Base-by-base conservation (phyloP, 2,797 vertebrate genomes). In the Apogon talboti region DNA sequence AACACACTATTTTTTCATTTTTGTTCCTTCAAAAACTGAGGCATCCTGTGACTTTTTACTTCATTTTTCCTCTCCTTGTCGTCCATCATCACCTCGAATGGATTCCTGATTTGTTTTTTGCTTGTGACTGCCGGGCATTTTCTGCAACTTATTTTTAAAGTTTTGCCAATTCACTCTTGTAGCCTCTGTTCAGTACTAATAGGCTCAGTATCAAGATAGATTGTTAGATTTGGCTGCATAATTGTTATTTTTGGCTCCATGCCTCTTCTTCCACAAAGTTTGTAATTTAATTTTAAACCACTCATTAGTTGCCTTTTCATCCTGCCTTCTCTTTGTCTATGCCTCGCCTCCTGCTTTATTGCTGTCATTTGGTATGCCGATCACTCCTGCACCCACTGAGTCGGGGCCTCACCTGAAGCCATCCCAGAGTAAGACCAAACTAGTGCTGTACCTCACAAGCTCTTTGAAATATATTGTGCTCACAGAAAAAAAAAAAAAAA, bases 381-480 rank as follows among this genome's bases (percentile, higher is more conserved):
- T 81, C 71, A 76, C 71, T 63, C 37, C 64, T 8, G n/a, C 44
- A 3, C 68, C 77, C 19, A 10, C 33, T 19, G 33, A 42, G 10
- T 52, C 44, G 18, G 61, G 57, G 58, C 42, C 58, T 77, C 55
- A 82, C 74, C 79, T 87, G 59, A 71, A 77, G 59, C 61, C 50
- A 59, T 49, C 38, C 43, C 12, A 40, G 19, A 55, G 37, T 55
- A 44, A 48, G 38, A 70, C 54, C 63, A 47, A 81, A 73, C 74
- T 78, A 74, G 58, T 64, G 14, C 47, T 81, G 49, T 63, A 48
- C 64, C 57, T 74, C 67, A 62, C 60, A 41, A 44, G 24, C 13
- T 53, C 71, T 82, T 86, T 54, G 58, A 82, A 87, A 85, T 61
- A 66, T 68, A 79, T 80, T 78, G 76, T 78, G 46, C 61, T 59